phyloP scores from a whole-genome alignment of 2,888 invertebrate genomes.

The Dryobotodes eremita region DNA sequence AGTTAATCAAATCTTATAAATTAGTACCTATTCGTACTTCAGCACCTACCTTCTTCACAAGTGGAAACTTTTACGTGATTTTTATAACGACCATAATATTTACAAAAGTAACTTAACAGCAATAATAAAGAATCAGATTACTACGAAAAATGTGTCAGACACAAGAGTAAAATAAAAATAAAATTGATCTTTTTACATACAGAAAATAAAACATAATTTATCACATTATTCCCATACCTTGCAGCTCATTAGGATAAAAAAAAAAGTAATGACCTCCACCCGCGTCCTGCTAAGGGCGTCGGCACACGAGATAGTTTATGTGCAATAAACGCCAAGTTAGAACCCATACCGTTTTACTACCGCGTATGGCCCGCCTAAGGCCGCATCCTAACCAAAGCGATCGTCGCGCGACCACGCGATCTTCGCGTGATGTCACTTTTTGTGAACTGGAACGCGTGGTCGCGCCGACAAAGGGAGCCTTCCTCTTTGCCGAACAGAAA shows the following conservation, averaged over 20 bases:
- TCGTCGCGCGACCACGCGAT: too few relatives aligned
- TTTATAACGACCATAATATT: not conserved
- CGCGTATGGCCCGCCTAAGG: conserved; percentile 61
- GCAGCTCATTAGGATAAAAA: conserved; percentile 52
- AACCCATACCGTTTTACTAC: conserved; percentile 66
- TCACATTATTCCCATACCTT: conserved; percentile 25
- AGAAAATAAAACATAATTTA: conserved; percentile 4
- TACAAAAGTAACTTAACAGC: not conserved
- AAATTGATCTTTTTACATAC: not conserved
- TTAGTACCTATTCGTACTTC: too few relatives aligned
- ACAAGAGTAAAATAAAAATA: not conserved
- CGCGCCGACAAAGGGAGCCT: too few relatives aligned
- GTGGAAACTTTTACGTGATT: not conserved
- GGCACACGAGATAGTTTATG: conserved; percentile 74
- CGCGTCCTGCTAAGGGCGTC: conserved; percentile 67
- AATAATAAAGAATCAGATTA: not conserved
- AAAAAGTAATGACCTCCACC: conserved; percentile 47
- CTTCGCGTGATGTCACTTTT: too few relatives aligned
- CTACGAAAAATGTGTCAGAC: not conserved
- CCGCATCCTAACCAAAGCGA: too few relatives aligned
- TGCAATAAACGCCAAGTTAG: conserved; percentile 72
- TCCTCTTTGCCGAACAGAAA: too few relatives aligned
- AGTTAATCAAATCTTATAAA: too few relatives aligned
- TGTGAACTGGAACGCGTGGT: too few relatives aligned
- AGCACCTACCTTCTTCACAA: too few relatives aligned